A percentile compares a stretch with the other conserved stretches of the same genome.
These are phyloP conservation scores for Andricus grossulariae DNA, from an alignment of 1,140 invertebrate genomes.

Conservation along the genomic window DNA sequence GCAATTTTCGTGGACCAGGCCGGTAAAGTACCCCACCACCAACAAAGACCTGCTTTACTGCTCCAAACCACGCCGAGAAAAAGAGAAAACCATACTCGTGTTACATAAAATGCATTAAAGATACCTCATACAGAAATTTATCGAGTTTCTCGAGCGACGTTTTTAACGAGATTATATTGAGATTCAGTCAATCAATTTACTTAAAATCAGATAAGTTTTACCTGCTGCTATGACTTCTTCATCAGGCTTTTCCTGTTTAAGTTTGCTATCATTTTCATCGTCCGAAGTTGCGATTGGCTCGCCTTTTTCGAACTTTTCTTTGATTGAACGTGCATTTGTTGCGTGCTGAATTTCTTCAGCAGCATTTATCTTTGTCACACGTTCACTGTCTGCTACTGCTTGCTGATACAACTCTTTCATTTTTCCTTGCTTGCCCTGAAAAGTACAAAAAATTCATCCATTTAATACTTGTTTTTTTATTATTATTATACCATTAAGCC, in stretches of 20 bases:
- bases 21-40: too few relatives aligned
- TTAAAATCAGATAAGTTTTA: constrained; percentile 61
- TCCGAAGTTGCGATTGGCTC: constrained; percentile 79
- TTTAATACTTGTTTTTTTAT: neutral
- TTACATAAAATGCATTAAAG: too few relatives aligned
- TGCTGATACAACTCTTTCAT: constrained; percentile 95
- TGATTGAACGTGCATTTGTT: constrained; percentile 82
- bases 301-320: constrained; percentile 90
- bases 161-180: too few relatives aligned
- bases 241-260: constrained; percentile 81
- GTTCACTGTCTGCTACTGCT: constrained; percentile 88
- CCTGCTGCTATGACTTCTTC: constrained; percentile 89
- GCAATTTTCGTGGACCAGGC: too few relatives aligned
- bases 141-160: too few relatives aligned
- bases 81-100: too few relatives aligned
- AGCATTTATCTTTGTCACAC: constrained; percentile 77
- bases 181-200: too few relatives aligned
- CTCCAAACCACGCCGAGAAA: too few relatives aligned
- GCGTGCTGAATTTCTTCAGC: constrained; percentile 80
- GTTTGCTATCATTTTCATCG: constrained; percentile 76
- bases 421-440: constrained; percentile 90
- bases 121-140: too few relatives aligned
- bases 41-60: too few relatives aligned
- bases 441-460: constrained; percentile 42
- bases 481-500: too few relatives aligned